Base-by-base conservation (phyloP, 1,140 invertebrate species). In the Ceratina australensis region DNA sequence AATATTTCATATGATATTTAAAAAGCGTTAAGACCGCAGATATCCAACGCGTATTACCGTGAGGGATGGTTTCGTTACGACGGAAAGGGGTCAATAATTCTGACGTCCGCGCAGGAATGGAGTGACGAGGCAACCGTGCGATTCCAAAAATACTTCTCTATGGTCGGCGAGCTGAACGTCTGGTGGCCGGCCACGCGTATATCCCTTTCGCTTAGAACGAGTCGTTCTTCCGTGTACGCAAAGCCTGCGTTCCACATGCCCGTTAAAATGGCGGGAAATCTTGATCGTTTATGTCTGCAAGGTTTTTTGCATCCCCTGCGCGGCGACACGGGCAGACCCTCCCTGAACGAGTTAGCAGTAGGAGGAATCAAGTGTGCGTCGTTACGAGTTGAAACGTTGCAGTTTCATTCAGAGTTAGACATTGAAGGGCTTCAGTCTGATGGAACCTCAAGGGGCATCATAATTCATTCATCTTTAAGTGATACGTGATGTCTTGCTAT, bases 121-220 rank as follows among this genome's bases (percentile, higher is more conserved):
- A 71, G 73, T 71, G 73, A 81, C 74, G 79, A 81, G 79, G 79
- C 71, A 56, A 24, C 56, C 59, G 73, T 56, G 75, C 60, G 83
- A 80, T 79, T 81, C 83, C 82, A 84, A 85, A 85, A 85, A 85
- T 85, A 85, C 72, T 76, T 77, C n/a, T 60, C 26, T 74, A 65
- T 68, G 75, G 74, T 72, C 65, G 60, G 77, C 78, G 54, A 83
- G 78, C 75, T 79, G 61, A 84, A 72, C 64, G 61, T 68, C 72
- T 78, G 77, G 66, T 79, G 79, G 66, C 75, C 61, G 65, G 65
- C 56, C 57, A 73, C 63, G 56, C 82, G 75, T 64, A 57, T 75
- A 78, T 79, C 73, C 28, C 72, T 28, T 59, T 52, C 52, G 18
- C 60, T n/a, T 42, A 52, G 26, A n/a, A 60, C 26, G 42, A 33